Conservation (phyloP, 37 sponge, comb jelly and placozoan genomes). For the Dysidea cf. avara region DNA sequence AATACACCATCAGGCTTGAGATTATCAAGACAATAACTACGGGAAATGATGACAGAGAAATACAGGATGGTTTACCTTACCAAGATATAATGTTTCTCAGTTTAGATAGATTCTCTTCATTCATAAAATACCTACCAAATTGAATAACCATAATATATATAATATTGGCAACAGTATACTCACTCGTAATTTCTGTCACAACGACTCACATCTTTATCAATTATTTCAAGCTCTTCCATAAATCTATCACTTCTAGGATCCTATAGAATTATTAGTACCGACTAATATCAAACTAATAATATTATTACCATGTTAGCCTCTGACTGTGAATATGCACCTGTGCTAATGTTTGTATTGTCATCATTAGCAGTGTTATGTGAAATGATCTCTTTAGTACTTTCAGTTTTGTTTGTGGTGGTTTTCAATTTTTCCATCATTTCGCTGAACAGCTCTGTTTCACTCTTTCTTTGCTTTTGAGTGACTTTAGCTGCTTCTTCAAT, state of each 20-base stretch:
- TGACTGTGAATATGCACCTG: slow-evolving; percentile 1
- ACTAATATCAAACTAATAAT: too few relatives aligned
- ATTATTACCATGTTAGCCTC: neutral
- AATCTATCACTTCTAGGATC: slow-evolving; percentile 2
- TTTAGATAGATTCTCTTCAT: slow-evolving; percentile 38
- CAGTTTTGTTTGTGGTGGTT: neutral
- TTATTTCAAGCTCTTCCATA: slow-evolving; percentile 56
- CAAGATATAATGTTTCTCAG: slow-evolving; percentile 63
- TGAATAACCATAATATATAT: too few relatives aligned
- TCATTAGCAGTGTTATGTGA: neutral
- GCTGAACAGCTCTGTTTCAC: too few relatives aligned
- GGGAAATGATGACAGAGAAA: neutral
- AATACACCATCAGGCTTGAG: neutral
- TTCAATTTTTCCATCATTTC: neutral
- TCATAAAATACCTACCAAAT: slow-evolving; percentile 52
- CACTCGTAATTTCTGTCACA: slow-evolving; percentile 92
- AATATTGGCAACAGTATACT: neutral
- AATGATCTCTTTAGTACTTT: neutral
- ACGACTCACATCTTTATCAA: slow-evolving; percentile 94
- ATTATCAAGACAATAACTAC: neutral
- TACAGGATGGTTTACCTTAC: slow-evolving; percentile 8
- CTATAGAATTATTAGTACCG: too few relatives aligned
- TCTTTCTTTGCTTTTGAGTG: too few relatives aligned
- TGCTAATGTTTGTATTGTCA: neutral
- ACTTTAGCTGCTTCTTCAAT: slow-evolving; percentile 24